These are phyloP conservation scores for Protomyctophum bolini DNA, from an alignment of 2,113 vertebrate genomes.

Conservation along the genomic window DNA sequence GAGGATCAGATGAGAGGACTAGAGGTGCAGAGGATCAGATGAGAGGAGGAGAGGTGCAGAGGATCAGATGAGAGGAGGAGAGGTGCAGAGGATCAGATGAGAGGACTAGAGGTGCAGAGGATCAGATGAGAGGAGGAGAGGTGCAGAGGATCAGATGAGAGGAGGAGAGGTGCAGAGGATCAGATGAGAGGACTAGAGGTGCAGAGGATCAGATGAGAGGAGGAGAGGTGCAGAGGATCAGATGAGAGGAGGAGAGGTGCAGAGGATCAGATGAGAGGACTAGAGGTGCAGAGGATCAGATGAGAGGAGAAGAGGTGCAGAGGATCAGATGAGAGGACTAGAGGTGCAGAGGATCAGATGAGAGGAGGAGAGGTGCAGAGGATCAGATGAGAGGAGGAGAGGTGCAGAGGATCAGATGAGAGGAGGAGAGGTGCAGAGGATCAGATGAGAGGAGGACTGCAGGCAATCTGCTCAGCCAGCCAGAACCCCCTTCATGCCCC, in stretches of 20 bases:
- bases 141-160: no score
- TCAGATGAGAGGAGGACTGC: conserved; percentile 50
- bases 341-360: no score
- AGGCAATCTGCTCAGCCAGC: conserved; percentile 67
- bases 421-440: background rate
- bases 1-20: conserved; percentile 9
- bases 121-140: conserved; percentile 10
- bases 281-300: no score
- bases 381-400: conserved; percentile 40
- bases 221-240: no score
- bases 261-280: conserved; percentile 11
- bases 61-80: conserved; percentile 11
- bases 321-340: conserved; percentile 11
- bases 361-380: conserved; percentile 5
- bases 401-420: no score
- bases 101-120: conserved; percentile 12
- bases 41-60: conserved; percentile 14
- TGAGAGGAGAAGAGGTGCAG: conserved; percentile 12
- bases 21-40: no score
- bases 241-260: conserved; percentile 10
- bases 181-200: conserved; percentile 10
- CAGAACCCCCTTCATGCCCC: conserved; percentile 69
- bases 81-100: no score
- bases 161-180: conserved; percentile 12
- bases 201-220: conserved; percentile 12